Evolutionary conservation across 2,888 invertebrate genomes (phyloP), one percentile per base, ranked within the genome.

Genomic region (Teleogryllus oceanicus): DNA sequence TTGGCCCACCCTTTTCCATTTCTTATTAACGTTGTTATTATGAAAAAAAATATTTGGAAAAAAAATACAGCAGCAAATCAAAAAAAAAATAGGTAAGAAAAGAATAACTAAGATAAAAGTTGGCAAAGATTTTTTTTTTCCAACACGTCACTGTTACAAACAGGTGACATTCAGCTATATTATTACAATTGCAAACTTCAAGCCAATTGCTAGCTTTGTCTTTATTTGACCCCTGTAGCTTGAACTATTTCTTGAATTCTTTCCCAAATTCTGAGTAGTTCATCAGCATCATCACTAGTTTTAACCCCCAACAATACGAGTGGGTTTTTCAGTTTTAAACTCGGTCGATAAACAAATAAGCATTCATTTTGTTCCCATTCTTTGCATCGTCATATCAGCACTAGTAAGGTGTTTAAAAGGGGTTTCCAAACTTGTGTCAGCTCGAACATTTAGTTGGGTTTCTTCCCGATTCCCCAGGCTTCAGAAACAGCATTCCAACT

Each of bases 351-450:
- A 88, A 86, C 96, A 96, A 10, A 94, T 92, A 85, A 97, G 87
- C 92, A 97, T 92, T 2, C 93, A 86, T 97, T 95, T 96, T 97
- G 86, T 96, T 96, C 95, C 96, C 89, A 93, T 91, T 49, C 93
- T 90, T 85, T 94, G 91, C 0, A 90, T 90, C 0, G 95, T 95
- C 84, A 94, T 90, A 37, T 89, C 89, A 78, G 91, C 88, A 11
- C 90, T 78, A 98, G 87, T 83, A 96, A 90, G 81, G 97, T 92
- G 87, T 98, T 98, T 49, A 97, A 88, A 83, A 98, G 88, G 82
- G 98, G 91, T 95, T 83, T 97, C 98, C 85, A 98, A 87, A 85
- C 92, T 94, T 76, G 96, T 98, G 83, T 96, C 96, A 10, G 97
- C 97, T 78, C 98, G 90, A 13, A 98, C 93, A 82, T 98, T 89